phyloP scores from a whole-genome alignment of 2,888 invertebrate species.

The Beris morrisii region DNA sequence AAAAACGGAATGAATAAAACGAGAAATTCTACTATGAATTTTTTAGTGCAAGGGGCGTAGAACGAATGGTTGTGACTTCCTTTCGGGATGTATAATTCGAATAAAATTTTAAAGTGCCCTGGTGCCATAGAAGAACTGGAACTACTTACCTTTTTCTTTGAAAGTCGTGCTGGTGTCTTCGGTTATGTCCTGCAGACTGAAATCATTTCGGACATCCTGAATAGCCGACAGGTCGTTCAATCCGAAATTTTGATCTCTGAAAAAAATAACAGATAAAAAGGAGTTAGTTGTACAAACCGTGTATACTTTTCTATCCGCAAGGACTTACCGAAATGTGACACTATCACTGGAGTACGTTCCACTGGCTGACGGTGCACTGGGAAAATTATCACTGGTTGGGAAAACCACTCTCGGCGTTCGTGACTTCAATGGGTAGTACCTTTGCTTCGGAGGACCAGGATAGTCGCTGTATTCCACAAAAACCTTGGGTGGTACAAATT shows the following conservation, averaged over 20 bases:
- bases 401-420: constrained; percentile 56
- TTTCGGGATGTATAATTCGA: no score
- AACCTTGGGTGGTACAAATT: constrained; percentile 54
- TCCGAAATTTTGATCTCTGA: constrained; percentile 65
- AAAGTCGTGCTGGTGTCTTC: constrained; percentile 58
- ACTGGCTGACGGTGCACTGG: constrained; percentile 48
- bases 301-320: neutral
- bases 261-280: constrained; percentile 38
- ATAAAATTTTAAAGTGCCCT: no score
- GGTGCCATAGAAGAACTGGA: no score
- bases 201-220: constrained; percentile 60
- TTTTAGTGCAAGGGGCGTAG: no score
- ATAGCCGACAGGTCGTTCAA: constrained; percentile 61
- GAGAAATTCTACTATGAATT: no score
- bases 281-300: no score
- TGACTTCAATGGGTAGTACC: constrained; percentile 53
- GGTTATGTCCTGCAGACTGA: constrained; percentile 65
- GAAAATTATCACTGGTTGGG: constrained; percentile 53
- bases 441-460: constrained; percentile 51
- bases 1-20: no score
- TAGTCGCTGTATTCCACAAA: constrained; percentile 50
- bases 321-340: constrained; percentile 53
- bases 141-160: constrained; percentile 68
- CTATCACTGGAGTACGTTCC: constrained; percentile 54
- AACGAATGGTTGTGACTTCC: no score